Evolutionary conservation across 2,888 invertebrate species (phyloP).

Genomic region (Spisula subtruncata): DNA sequence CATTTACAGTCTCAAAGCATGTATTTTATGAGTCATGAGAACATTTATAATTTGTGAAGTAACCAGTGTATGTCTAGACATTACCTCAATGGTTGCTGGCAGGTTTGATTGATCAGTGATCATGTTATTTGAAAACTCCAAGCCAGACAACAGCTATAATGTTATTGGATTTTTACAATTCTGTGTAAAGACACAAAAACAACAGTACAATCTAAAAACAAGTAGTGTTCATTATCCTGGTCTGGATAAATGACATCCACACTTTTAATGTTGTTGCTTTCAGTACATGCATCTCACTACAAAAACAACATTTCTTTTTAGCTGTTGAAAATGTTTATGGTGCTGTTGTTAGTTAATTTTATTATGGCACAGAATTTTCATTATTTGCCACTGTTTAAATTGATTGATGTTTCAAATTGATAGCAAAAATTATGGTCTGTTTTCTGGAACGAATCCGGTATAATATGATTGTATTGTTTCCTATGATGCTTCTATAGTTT

Average conservation of each 20-base stretch:
- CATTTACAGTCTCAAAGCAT: not conserved
- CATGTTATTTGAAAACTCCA: not conserved
- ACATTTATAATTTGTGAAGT: conserved; percentile 7
- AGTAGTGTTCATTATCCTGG: not conserved
- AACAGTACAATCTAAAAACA: not conserved
- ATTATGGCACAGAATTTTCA: not conserved
- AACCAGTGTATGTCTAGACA: conserved; percentile 38
- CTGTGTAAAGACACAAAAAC: not conserved
- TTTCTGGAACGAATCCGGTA: no score
- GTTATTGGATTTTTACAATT: conserved; percentile 9
- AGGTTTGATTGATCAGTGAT: conserved; percentile 41
- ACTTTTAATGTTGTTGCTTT: no score
- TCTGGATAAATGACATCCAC: conserved; percentile 1
- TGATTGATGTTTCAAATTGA: not conserved
- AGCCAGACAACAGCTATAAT: conserved; percentile 8
- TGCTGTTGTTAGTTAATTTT: not conserved
- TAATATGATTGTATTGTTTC: no score
- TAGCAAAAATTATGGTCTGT: no score
- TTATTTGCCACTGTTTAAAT: not conserved
- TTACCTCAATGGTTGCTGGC: conserved; percentile 2
- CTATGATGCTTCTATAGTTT: no score
- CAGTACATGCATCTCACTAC: no score
- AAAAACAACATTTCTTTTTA: no score
- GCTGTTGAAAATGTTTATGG: no score
- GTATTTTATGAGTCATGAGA: not conserved